Percentiles rank a stretch among this genome's conserved stretches.
These are phyloP conservation scores for Ricordea florida DNA, from an alignment of 92 coral and sea anemone genomes.

Conservation along the genomic window DNA sequence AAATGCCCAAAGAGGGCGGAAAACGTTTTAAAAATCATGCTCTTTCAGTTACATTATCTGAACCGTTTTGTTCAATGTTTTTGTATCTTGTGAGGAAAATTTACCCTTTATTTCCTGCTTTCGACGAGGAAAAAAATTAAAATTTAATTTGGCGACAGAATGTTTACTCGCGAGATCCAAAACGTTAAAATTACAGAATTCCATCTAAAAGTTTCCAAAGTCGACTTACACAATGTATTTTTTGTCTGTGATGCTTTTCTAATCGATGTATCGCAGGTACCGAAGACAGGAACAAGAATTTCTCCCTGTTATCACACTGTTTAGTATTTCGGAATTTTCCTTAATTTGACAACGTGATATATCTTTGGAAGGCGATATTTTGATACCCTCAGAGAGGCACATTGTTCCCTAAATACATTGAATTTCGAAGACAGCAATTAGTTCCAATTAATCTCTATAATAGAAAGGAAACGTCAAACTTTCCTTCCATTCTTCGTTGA, in stretches of 20 bases:
- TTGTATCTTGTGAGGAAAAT: slow-evolving; percentile 3
- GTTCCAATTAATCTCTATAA: slow-evolving; percentile 90
- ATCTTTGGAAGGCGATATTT: slow-evolving; percentile 48
- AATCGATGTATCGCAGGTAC: not conserved
- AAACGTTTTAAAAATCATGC: not conserved
- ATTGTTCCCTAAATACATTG: slow-evolving; percentile 87
- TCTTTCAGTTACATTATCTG: not conserved
- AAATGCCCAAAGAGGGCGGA: not conserved
- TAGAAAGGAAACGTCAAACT: slow-evolving; percentile 87
- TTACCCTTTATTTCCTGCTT: not conserved
- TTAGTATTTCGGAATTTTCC: slow-evolving; percentile 26
- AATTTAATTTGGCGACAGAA: slow-evolving; percentile 64
- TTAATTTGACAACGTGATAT: slow-evolving; percentile 27
- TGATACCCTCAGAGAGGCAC: slow-evolving; percentile 34
- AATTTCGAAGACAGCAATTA: slow-evolving; percentile 93
- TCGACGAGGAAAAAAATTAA: slow-evolving; percentile 65
- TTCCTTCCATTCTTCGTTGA: slow-evolving; percentile 51
- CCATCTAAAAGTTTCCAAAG: slow-evolving; percentile 26
- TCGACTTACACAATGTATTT: slow-evolving; percentile 11
- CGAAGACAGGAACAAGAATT: not conserved
- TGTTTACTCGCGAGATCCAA: slow-evolving; percentile 72
- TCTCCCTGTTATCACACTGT: not conserved
- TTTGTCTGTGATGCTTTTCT: not conserved
- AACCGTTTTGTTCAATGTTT: not conserved
- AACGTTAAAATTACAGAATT: slow-evolving; percentile 59